Evolutionary conservation across 2,113 vertebrate genomes (phyloP), one percentile per base, ranked within the genome.

Genomic region (Hippocampus mohnikei): DNA sequence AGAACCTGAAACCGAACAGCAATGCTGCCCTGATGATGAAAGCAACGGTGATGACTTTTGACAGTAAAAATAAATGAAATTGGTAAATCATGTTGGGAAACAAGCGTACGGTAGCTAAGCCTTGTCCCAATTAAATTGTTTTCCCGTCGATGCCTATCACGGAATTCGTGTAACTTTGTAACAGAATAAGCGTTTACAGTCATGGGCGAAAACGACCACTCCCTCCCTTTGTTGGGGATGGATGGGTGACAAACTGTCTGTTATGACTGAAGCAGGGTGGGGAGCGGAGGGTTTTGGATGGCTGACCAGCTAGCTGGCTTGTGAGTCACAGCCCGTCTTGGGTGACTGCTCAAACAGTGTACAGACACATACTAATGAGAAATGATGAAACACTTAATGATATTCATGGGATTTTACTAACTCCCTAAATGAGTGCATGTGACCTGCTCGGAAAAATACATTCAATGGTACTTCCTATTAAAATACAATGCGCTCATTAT

Each of bases 241-340:
- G 66, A 74, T 61, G 73, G 48, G 41, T 50, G 62, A 73, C 74
- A 73, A 55, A 13, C 10, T 71, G 70, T 58, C 52, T 75, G 76
- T 80, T 84, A 77, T 77, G 77, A 79, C 69, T 67, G 69, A 81
- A 77, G 65, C 78, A 67, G 44, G 42, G 70, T 12, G 50, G 67
- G 72, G 60, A 55, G 52, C 52, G 20, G 33, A 40, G 27, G 69
- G 72, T 74, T 73, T 68, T 37, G 66, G 70, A 66, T 48, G 55
- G 66, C 63, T 71, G 76, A 62, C 72, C 16, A 16, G 58, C 58
- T 58, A 58, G 66, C 72, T 66, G 76, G 60, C 75, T 63, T 72
- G 74, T 92, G 87, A 90, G 72, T 90, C 87, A 90, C 77, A 75
- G 58, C 64, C 48, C 56, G 77, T 82, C 84, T 85, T 70, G 48